Evolutionary conservation across 2,888 invertebrate genomes (phyloP), one percentile per base, ranked within the genome.

Genomic region (Tetheella fluctuosa): DNA sequence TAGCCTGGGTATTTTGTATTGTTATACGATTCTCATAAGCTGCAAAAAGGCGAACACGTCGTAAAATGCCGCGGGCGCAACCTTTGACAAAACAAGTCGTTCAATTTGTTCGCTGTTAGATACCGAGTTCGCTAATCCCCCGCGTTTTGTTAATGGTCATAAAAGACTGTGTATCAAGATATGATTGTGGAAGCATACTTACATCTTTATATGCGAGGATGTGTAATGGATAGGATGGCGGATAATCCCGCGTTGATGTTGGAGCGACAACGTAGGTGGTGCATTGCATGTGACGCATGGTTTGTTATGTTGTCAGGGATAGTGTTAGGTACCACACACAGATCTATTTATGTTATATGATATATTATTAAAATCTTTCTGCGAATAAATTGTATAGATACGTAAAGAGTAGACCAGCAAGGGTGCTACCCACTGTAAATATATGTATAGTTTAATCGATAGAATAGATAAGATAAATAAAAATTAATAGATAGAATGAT

Each of bases 41-140:
- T 85, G 84, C 81, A 86, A 91, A 89, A 91, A 88, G 91, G 81
- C 90, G 81, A 81, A 81, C 85, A 77, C 83, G 71, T 72, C 73
- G 73, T 71, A 71, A 75, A 76, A 81, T 77, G 87, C 91, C 85
- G 76, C 79, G 74, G 88, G 90, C 90, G 85, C 75, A 80, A 78
- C 74, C 74, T 81, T 81, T 76, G 70, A 78, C 81, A 83, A 83
- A 82, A 84, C 82, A 85, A 81, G 76, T 77, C 75, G 73, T 83
- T 84, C 92, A 88, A 91, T 92, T 91, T 86, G 88, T 86, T 85
- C 80, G 80, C 79, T 76, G 86, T 92, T 90, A 86, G 82, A 71
- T 76, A 76, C 30, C 73, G 73, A 79, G 71, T 67, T 73, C 62
- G 65, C 63, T 88, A 88, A 90, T 90, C 82, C 87, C 79, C 69